Percentiles rank a stretch among this genome's conserved stretches.
Conservation (phyloP, 2,888 invertebrate species). For the Capitulum mitella region DNA sequence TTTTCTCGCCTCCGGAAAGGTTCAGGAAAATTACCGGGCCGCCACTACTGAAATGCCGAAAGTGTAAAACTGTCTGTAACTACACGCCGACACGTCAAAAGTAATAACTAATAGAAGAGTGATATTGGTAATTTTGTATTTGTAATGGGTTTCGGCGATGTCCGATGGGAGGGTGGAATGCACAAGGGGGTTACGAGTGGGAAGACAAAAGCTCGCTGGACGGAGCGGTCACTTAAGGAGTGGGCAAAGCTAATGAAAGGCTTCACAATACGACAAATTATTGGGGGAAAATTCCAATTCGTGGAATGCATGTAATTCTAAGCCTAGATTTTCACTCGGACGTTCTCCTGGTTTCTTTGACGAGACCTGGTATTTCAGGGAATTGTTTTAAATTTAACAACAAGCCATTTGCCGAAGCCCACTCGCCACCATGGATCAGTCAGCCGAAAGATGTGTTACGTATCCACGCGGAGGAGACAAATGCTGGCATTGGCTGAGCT, state of each 20-base stretch:
- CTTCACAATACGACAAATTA: conserved; percentile 4
- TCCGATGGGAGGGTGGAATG: background rate
- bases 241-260: conserved; percentile 1
- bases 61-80: conserved; percentile 25
- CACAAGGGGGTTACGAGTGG: background rate
- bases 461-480: no score
- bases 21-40: conserved; percentile 19
- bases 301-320: background rate
- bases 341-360: background rate
- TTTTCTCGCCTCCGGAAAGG: conserved; percentile 25
- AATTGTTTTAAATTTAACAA: conserved; percentile 11
- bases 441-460: no score
- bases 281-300: background rate
- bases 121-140: conserved; percentile 27
- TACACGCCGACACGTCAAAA: conserved; percentile 21
- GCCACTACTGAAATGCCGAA: conserved; percentile 20
- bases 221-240: background rate
- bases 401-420: no score
- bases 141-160: conserved; percentile 12
- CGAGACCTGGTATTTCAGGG: background rate
- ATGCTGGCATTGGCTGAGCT: no score
- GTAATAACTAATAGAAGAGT: conserved; percentile 25
- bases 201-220: background rate
- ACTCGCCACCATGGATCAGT: no score
- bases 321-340: background rate